Conservation (phyloP, 1,140 invertebrate genomes). For the Brachionus calyciflorus region DNA sequence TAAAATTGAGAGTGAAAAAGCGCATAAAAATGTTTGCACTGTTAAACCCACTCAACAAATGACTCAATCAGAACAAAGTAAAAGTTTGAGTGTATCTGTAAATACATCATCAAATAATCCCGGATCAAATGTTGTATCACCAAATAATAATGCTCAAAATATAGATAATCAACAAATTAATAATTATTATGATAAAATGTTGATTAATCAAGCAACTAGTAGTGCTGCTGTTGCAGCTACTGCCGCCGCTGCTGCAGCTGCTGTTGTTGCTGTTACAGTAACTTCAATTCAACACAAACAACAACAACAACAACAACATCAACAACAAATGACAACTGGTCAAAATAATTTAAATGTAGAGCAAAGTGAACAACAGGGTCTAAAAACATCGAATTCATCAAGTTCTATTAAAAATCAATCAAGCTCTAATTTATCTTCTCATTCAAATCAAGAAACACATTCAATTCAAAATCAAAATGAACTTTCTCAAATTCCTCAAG, state of each 20-base stretch:
- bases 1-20: neutral
- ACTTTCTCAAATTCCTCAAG: neutral
- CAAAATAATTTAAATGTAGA: neutral
- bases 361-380: neutral
- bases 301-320: conserved; percentile 14
- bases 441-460: neutral
- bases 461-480: neutral
- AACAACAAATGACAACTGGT: neutral
- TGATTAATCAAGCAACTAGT: neutral
- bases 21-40: conserved; percentile 38
- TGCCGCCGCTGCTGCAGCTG: conserved; percentile 8
- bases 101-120: neutral
- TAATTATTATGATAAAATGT: conserved; percentile 29
- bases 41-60: conserved; percentile 40
- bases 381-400: neutral
- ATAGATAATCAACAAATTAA: neutral
- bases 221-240: neutral
- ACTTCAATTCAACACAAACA: conserved; percentile 18
- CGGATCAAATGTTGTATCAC: neutral
- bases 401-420: conserved; percentile 18
- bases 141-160: neutral
- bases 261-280: neutral
- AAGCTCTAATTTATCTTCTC: neutral
- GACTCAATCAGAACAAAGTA: neutral
- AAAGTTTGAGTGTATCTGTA: neutral